These are phyloP conservation scores for Eptesicus fuscus DNA, from an alignment of 2,113 vertebrate species.

Conservation along the genomic window DNA sequence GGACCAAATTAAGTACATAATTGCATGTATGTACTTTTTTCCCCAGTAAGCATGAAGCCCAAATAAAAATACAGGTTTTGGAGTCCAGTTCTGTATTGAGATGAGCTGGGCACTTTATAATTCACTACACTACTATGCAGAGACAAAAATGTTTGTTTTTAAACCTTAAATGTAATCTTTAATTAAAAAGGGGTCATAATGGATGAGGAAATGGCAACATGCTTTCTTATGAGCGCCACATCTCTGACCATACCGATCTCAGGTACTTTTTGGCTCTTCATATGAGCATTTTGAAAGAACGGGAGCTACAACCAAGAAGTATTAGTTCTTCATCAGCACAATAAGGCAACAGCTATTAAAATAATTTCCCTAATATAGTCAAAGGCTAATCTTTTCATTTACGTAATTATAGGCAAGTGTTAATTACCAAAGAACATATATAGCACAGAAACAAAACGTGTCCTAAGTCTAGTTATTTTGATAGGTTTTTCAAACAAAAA, in stretches of 20 bases:
- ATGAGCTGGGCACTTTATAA: not conserved
- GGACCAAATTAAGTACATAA: not conserved
- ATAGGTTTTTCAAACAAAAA: slow-evolving; percentile 38
- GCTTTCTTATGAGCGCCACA: not conserved
- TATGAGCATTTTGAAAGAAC: slow-evolving; percentile 34
- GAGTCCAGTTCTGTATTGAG: not conserved
- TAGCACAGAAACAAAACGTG: slow-evolving; percentile 54
- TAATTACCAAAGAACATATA: slow-evolving; percentile 47
- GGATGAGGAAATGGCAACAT: not conserved
- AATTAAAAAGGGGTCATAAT: not conserved
- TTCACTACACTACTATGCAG: not conserved
- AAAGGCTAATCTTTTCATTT: slow-evolving; percentile 47
- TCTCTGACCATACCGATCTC: not conserved
- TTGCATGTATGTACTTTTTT: not conserved
- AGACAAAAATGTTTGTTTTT: too few relatives aligned
- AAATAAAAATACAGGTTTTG: not conserved
- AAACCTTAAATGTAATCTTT: slow-evolving; percentile 3
- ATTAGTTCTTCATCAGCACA: slow-evolving; percentile 49
- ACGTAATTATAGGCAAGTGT: slow-evolving; percentile 33
- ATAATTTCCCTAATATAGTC: slow-evolving; percentile 3
- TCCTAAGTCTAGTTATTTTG: slow-evolving; percentile 35
- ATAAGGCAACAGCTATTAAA: slow-evolving; percentile 27
- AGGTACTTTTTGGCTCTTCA: not conserved
- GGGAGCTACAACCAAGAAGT: slow-evolving; percentile 12
- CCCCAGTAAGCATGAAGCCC: not conserved